Base-by-base conservation (phyloP, 2,888 invertebrate species). In the Nomada goodeniana region DNA sequence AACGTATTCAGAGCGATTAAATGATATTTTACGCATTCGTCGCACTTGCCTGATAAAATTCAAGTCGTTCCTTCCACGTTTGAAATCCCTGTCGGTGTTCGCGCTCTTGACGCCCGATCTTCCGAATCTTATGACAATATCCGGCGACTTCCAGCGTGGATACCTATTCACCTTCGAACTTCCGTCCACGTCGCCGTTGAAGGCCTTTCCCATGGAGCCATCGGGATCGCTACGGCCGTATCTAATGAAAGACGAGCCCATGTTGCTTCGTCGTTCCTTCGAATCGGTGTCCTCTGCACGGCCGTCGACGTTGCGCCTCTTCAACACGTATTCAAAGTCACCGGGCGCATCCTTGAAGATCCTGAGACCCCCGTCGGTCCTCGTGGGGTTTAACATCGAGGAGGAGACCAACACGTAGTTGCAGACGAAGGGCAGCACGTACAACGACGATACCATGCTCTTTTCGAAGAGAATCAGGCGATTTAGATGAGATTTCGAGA, bases 81-180 rank as follows among this genome's bases (percentile, higher is more conserved):
- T 86, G 10, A 75, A 79, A 7, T 68, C 55, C 11, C 60, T 75
- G 68, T 80, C 87, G 3, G 29, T 36, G n/a, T 80, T 79, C 18
- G 59, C 26, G 9, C 60, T 73, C 52, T 91, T 92, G 53, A 73
- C 77, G 0, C 89, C 90, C 0, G 91, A 88, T 0, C 93, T 89
- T 0, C 94, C 94, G 71, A 93, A 93, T 36, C 94, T 89, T 61
- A 94, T 93, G 60, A 93, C 90, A 29, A 92, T 89, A 74, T 93
- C 93, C 9, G 93, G 84, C 0, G 86, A 84, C 13, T 88, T 88
- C 82, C 81, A 85, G 15, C 88, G 83, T 0, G 88, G 86, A 63
- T 86, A 76, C 47, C 88, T 84, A 60, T 67, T 83, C 26, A 88
- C 88, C 36, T 86, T 84, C 4, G 78, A 74, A n/a, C 70, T 59